A percentile compares a stretch with the other conserved stretches of the same genome.
Evolutionary conservation across 1,140 invertebrate species (phyloP).

Genomic region (Ceratosolen fusciceps): DNA sequence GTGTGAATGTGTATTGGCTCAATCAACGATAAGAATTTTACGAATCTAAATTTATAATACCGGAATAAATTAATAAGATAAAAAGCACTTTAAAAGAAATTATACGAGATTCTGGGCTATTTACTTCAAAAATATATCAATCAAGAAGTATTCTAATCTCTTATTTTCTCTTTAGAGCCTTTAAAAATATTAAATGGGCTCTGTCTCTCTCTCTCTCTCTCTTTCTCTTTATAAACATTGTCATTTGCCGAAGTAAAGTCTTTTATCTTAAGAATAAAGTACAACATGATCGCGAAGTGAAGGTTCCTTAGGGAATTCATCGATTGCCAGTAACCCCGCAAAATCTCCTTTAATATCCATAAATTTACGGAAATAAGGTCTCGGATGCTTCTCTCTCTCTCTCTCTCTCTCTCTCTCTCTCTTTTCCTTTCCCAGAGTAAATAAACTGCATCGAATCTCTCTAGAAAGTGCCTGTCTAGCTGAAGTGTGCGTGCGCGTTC

Average conservation of each 20-base stretch:
- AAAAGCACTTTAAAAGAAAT: neutral
- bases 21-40: neutral
- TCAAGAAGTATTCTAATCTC: neutral
- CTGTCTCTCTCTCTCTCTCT: no score
- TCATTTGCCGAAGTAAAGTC: neutral
- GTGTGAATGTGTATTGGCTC: neutral
- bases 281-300: conserved; percentile 11
- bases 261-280: conserved; percentile 25
- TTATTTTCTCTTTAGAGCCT: neutral
- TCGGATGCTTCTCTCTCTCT: neutral
- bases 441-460: conserved; percentile 44
- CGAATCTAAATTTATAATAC: neutral
- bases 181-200: neutral
- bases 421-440: conserved; percentile 5
- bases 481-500: conserved; percentile 1
- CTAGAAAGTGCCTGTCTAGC: conserved; percentile 12
- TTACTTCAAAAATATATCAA: neutral
- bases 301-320: conserved; percentile 11
- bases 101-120: no score
- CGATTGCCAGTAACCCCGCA: conserved; percentile 21
- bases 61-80: neutral
- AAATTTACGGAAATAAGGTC: conserved; percentile 33
- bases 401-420: neutral
- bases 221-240: neutral
- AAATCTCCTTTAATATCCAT: conserved; percentile 39